These are phyloP conservation scores for Pachycephus smyrnensis DNA, from an alignment of 2,888 invertebrate species.

Conservation along the genomic window DNA sequence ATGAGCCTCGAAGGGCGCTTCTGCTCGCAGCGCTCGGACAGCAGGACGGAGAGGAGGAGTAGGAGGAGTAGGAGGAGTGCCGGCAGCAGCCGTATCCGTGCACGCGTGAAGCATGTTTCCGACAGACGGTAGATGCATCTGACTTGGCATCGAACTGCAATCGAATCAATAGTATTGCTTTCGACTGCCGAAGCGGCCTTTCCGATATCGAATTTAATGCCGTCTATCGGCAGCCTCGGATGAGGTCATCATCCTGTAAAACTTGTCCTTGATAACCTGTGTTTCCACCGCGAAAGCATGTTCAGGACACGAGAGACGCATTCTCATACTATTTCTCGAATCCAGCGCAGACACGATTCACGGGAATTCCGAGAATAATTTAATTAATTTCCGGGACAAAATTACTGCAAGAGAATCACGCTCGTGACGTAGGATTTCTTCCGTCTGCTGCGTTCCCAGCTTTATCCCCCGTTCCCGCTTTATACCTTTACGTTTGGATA, in stretches of 20 bases:
- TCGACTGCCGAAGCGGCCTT: constrained; percentile 18
- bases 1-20: no score
- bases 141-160: constrained; percentile 32
- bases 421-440: constrained; percentile 35
- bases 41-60: background rate
- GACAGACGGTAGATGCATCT: constrained; percentile 44
- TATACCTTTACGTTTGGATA: no score
- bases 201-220: no score
- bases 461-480: constrained; percentile 5
- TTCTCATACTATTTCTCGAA: background rate
- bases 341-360: background rate
- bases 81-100: background rate
- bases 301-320: no score
- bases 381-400: constrained; percentile 42
- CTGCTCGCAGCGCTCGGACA: background rate
- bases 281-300: no score
- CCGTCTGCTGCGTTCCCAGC: constrained; percentile 33
- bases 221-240: no score
- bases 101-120: constrained; percentile 23
- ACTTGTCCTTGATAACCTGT: no score
- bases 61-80: background rate
- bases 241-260: no score
- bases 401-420: constrained; percentile 31
- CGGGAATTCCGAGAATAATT: constrained; percentile 28
- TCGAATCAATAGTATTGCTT: constrained; percentile 35